phyloP scores from a whole-genome alignment of 53 echinoderm and acorn worm species.

The Holothuria leucospilota region DNA sequence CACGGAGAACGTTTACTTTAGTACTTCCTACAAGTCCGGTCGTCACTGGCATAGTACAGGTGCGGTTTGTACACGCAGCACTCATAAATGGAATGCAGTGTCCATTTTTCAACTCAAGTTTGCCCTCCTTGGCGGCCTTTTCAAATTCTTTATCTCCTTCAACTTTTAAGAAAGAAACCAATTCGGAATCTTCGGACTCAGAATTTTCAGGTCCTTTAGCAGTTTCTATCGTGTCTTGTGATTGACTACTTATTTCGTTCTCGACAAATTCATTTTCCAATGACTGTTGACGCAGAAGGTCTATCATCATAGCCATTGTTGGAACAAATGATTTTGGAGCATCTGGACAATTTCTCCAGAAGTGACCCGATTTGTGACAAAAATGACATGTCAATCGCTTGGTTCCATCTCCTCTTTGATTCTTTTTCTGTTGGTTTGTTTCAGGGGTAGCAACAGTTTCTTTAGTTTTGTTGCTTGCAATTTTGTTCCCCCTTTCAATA shows the following conservation, averaged over 20 bases:
- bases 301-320: neutral
- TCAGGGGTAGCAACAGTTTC: too few species aligned
- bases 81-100: neutral
- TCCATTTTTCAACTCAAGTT: neutral
- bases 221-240: too few species aligned
- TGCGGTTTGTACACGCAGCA: neutral
- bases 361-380: neutral
- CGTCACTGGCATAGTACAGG: too few species aligned
- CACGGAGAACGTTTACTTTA: neutral
- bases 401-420: neutral
- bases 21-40: neutral
- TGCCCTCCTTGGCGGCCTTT: neutral
- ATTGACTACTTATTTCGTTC: too few species aligned
- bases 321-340: neutral
- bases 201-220: too few species aligned
- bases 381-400: neutral
- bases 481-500: too few species aligned
- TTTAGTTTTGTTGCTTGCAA: too few species aligned
- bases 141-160: neutral
- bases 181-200: neutral
- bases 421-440: too few species aligned
- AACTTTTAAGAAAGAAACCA: neutral
- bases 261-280: too few species aligned
- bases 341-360: neutral
- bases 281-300: neutral